phyloP scores from a whole-genome alignment of 2,797 vertebrate genomes.

The Gadopsis marmoratus region DNA sequence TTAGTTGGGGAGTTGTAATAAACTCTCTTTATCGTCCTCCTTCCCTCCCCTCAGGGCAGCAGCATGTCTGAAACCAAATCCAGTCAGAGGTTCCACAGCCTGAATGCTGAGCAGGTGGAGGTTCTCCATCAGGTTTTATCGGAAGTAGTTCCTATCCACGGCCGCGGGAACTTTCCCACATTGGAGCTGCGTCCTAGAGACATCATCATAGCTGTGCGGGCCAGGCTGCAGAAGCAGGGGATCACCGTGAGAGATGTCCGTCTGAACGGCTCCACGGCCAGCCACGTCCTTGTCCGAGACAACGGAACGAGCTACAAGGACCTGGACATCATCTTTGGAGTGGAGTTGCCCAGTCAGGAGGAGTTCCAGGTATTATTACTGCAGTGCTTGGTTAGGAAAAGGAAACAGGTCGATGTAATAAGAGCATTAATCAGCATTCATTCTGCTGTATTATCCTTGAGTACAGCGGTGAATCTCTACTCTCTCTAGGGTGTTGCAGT shows the following conservation, averaged over 20 bases:
- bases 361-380: constrained; percentile 88
- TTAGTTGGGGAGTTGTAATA: constrained; percentile 43
- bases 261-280: constrained; percentile 96
- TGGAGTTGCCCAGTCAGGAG: constrained; percentile 91
- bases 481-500: background rate
- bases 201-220: constrained; percentile 92
- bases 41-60: constrained; percentile 63
- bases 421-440: constrained; percentile 2
- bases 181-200: constrained; percentile 94
- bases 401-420: background rate
- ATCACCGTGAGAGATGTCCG: constrained; percentile 92
- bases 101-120: constrained; percentile 93
- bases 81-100: constrained; percentile 91
- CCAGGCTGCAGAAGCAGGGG: constrained; percentile 89
- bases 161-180: constrained; percentile 96
- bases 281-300: constrained; percentile 93
- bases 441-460: constrained; percentile 2
- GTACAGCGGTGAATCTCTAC: constrained; percentile 2
- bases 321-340: constrained; percentile 96
- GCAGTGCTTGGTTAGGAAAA: background rate
- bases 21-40: constrained; percentile 24
- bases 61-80: constrained; percentile 90
- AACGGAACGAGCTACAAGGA: constrained; percentile 96
- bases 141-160: constrained; percentile 94
- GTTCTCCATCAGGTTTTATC: constrained; percentile 94